Percentiles rank a stretch among this genome's conserved stretches.
These are phyloP conservation scores for Steinernema hermaphroditum DNA, from an alignment of 2,888 invertebrate species.

Conservation along the genomic window DNA sequence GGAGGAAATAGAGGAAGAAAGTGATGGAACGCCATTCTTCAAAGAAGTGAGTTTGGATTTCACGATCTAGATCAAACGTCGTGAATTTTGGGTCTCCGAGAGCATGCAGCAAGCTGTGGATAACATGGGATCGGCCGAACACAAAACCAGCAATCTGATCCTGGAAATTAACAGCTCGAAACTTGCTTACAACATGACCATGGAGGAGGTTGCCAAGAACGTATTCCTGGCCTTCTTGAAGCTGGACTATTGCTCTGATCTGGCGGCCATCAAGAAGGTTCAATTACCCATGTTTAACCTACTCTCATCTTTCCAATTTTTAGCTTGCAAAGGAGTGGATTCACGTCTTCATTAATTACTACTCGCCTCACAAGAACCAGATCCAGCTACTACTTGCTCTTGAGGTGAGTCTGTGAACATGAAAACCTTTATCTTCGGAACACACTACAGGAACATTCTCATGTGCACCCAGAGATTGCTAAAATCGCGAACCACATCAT, in stretches of 20 bases:
- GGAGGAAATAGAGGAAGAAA: neutral
- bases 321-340: slow-evolving; percentile 49
- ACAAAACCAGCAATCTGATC: slow-evolving; percentile 49
- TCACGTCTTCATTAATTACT: slow-evolving; percentile 53
- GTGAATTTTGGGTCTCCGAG: neutral
- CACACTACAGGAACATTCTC: neutral
- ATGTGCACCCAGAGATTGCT: neutral
- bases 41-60: neutral
- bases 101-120: neutral
- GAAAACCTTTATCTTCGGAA: too few species aligned
- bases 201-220: slow-evolving; percentile 54
- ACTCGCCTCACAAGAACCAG: slow-evolving; percentile 41
- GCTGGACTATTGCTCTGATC: slow-evolving; percentile 23
- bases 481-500: neutral
- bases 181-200: slow-evolving; percentile 60
- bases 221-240: slow-evolving; percentile 52
- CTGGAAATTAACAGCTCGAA: slow-evolving; percentile 64
- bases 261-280: neutral
- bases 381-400: slow-evolving; percentile 56
- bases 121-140: neutral
- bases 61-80: too few species aligned
- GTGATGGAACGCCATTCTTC: neutral
- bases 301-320: slow-evolving; percentile 35
- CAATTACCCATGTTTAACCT: too few species aligned
- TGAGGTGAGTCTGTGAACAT: too few species aligned